These are phyloP conservation scores for Steinernema khuongi DNA, from an alignment of 1,140 invertebrate species.

Conservation along the genomic window DNA sequence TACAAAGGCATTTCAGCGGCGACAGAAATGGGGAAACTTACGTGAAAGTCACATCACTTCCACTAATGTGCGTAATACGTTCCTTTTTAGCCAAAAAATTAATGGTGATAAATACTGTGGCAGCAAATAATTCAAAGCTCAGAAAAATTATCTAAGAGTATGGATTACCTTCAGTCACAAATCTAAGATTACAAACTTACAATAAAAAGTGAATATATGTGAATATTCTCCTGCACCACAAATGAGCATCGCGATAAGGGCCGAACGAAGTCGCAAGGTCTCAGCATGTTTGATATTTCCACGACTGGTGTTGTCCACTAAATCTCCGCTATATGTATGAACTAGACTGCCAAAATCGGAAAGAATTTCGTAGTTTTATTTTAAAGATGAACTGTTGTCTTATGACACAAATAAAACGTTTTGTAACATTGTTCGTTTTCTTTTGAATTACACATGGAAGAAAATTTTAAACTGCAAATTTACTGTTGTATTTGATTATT, in stretches of 20 bases:
- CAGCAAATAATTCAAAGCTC: background rate
- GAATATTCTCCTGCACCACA: background rate
- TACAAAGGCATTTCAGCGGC: background rate
- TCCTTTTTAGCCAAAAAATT: background rate
- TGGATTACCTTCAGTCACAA: background rate
- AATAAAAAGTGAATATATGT: background rate
- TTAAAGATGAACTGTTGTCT: too few species aligned
- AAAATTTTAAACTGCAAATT: too few species aligned
- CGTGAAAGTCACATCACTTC: background rate
- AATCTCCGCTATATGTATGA: too few species aligned
- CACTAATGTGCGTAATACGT: background rate
- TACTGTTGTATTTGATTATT: too few species aligned
- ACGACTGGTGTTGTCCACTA: background rate
- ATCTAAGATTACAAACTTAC: background rate
- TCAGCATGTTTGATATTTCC: background rate
- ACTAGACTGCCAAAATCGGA: too few species aligned
- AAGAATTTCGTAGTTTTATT: too few species aligned
- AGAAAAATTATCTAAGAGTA: background rate
- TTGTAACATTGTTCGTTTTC: too few species aligned
- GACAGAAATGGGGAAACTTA: background rate
- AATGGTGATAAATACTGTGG: background rate
- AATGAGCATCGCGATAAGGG: background rate
- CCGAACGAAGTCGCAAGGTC: background rate
- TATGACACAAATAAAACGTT: too few species aligned
- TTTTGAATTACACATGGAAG: too few species aligned